Evolutionary conservation across 2,888 invertebrate species (phyloP), one percentile per base, ranked within the genome.

Genomic region (Tortricodes alternella): DNA sequence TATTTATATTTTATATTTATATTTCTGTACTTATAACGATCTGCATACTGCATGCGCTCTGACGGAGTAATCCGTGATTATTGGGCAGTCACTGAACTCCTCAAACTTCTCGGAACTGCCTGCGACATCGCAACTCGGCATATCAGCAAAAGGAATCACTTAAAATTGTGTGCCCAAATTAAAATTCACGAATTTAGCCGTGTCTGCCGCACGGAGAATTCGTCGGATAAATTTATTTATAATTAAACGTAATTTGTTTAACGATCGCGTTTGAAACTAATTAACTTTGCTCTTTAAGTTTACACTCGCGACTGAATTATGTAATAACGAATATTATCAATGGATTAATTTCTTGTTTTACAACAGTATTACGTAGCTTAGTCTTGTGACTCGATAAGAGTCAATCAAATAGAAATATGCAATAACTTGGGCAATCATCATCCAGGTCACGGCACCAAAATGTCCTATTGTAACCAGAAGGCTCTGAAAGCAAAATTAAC

Each of bases 151-250:
- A 83, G 79, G 74, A 78, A 83, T 82, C 81, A 73, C 69, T 76
- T 74, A 76, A 78, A 79, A 76, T 76, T 74, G 76, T 74, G 76
- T 63, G 68, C 62, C 74, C 82, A 82, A 87, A 88, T 87, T 87
- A 86, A 87, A 86, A 87, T 87, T 80, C 76, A 82, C 78, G 79
- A 84, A 81, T 80, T 80, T 72, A 76, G 80, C 80, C 76, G 70
- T 71, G 76, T 72, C 70, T 63, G 59, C 61, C 64, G 66, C 61
- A 66, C 68, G 64, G 66, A 60, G 67, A 67, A 59, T 71, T 72
- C 62, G 62, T 64, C 70, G 66, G 72, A 74, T 78, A 77, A 71
- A 78, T 76, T 76, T 76, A 71, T 66, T 62, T 53, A 66, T 76
- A 81, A 82, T 83, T 80, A 78, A 77, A 72, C 67, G 67, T 76